These are phyloP conservation scores for Zootermopsis nevadensis DNA, from an alignment of 2,888 invertebrate genomes.

Conservation along the genomic window DNA sequence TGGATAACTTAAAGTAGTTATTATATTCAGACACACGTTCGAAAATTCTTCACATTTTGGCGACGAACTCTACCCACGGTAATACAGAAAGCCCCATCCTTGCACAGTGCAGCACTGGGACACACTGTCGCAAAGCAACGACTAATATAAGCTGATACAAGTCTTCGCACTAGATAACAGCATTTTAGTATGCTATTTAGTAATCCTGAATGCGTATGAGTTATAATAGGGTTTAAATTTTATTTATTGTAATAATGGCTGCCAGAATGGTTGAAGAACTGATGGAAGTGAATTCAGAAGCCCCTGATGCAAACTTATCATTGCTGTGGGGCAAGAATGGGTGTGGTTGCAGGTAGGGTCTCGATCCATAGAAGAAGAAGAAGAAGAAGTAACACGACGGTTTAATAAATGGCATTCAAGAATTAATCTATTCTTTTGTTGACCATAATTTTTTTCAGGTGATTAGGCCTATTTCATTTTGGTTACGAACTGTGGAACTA, in stretches of 20 bases:
- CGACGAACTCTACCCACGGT: no score
- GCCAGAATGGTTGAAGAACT: not conserved
- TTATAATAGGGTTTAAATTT: constrained; percentile 38
- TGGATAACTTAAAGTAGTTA: no score
- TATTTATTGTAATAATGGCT: constrained; percentile 36
- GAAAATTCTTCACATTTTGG: no score
- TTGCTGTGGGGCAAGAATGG: not conserved
- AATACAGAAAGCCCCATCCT: no score
- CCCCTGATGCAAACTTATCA: not conserved
- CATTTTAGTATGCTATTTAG: not conserved
- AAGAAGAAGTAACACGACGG: no score
- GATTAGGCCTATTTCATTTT: no score
- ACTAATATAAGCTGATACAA: constrained; percentile 13
- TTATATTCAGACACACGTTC: no score
- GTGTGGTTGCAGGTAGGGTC: not conserved
- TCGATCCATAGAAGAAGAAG: no score
- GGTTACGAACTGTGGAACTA: no score
- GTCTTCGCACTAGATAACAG: not conserved
- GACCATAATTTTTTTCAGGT: no score
- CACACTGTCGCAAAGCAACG: not conserved
- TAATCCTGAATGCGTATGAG: constrained; percentile 36
- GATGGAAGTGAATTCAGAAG: constrained; percentile 28
- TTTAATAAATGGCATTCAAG: no score
- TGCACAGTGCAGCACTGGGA: constrained; percentile 7
- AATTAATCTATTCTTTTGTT: no score